A percentile compares a stretch with the other conserved stretches of the same genome.
These are phyloP conservation scores for Yponomeuta plumbellus DNA, from an alignment of 2,888 invertebrate species.

Conservation along the genomic window DNA sequence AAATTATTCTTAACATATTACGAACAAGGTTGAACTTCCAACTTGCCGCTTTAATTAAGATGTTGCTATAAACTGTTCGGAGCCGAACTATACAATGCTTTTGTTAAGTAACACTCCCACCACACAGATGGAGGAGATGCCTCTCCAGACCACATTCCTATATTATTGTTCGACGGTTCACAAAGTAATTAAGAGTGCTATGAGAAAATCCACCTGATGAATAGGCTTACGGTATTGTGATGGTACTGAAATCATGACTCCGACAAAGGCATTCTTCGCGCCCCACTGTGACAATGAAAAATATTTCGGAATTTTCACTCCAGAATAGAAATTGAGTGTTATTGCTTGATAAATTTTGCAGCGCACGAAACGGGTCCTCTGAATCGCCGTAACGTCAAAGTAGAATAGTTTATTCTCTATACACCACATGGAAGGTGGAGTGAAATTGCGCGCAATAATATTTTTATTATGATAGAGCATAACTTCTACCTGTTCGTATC, in stretches of 20 bases:
- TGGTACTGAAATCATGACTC: background rate
- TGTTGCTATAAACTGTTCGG: too few relatives aligned
- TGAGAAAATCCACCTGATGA: background rate
- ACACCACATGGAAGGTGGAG: background rate
- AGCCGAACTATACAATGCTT: background rate
- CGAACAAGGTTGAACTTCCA: too few relatives aligned
- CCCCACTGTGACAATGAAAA: background rate
- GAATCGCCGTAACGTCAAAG: background rate
- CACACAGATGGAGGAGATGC: background rate
- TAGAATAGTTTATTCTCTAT: background rate
- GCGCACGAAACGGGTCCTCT: background rate
- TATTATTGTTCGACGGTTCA: background rate
- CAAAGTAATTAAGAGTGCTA: background rate
- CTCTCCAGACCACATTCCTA: background rate
- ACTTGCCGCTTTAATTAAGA: too few relatives aligned
- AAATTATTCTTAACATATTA: too few relatives aligned
- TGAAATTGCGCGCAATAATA: slow-evolving; percentile 8
- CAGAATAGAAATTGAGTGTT: background rate
- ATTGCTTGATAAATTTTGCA: background rate
- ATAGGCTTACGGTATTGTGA: background rate
- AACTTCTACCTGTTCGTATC: slow-evolving; percentile 17
- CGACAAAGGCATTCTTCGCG: background rate
- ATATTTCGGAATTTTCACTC: background rate
- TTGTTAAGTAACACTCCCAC: background rate
- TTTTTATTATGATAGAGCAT: slow-evolving; percentile 10